These are phyloP conservation scores for Anseranas semipalmata DNA, from an alignment of 2,113 vertebrate genomes.

Conservation along the genomic window DNA sequence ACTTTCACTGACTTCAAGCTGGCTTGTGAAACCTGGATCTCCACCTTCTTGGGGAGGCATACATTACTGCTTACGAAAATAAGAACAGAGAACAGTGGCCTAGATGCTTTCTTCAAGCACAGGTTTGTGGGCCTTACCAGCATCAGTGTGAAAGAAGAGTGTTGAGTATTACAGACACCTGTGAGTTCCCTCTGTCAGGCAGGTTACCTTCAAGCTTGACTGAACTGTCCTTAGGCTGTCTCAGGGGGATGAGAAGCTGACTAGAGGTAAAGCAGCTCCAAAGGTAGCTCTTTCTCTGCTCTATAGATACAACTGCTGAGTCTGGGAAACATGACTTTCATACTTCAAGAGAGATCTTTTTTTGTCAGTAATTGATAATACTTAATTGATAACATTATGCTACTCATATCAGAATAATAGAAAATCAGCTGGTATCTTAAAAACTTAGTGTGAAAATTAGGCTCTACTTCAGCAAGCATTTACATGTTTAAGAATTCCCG, in stretches of 20 bases:
- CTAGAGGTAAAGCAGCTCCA: neutral
- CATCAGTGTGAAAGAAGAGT: neutral
- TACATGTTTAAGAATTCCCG: neutral
- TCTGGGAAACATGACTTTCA: neutral
- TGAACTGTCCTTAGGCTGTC: neutral
- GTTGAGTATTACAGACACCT: neutral
- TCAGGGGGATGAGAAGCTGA: neutral
- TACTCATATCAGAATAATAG: neutral
- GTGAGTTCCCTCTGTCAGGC: neutral
- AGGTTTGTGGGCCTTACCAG: neutral
- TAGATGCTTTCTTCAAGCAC: neutral
- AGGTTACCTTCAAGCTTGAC: neutral
- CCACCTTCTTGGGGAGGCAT: neutral
- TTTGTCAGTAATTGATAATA: neutral
- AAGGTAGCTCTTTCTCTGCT: neutral
- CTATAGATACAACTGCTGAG: neutral
- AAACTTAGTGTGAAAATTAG: neutral
- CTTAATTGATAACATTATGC: neutral
- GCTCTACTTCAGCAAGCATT: neutral
- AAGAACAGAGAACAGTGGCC: neutral
- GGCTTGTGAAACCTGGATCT: neutral
- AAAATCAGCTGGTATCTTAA: neutral
- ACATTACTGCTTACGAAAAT: neutral
- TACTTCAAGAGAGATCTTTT: neutral
- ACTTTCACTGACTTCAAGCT: neutral